These are phyloP conservation scores for Pherbina coryleti DNA, from an alignment of 2,888 invertebrate species.

Conservation along the genomic window DNA sequence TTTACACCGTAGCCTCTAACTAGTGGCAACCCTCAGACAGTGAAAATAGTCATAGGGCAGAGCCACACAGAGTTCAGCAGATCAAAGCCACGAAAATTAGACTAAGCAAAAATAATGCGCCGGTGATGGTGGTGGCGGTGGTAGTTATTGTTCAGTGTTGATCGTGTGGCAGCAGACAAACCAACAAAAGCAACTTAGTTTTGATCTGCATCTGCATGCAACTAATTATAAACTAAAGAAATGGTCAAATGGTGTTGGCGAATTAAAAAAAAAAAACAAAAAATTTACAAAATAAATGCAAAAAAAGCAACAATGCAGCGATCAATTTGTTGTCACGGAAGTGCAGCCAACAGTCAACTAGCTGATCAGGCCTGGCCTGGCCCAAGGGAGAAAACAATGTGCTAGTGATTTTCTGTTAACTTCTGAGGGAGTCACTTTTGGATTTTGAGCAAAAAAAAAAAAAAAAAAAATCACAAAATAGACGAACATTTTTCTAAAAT, in stretches of 20 bases:
- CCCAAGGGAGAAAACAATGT: not conserved
- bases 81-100: constrained; percentile 6
- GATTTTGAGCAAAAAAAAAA: not conserved
- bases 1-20: not conserved
- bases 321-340: constrained; percentile 42
- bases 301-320: not conserved
- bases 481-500: not conserved
- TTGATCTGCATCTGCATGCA: constrained; percentile 17
- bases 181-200: not conserved
- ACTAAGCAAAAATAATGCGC: not conserved
- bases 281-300: not conserved
- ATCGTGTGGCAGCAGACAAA: constrained; percentile 9
- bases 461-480: not conserved
- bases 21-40: not conserved
- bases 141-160: not conserved
- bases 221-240: constrained; percentile 36
- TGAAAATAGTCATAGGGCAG: not conserved
- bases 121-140: not conserved
- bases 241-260: constrained; percentile 25
- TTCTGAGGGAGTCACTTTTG: constrained; percentile 25
- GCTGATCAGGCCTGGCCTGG: constrained; percentile 39
- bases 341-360: constrained; percentile 39
- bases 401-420: constrained; percentile 11
- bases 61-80: constrained; percentile 1
- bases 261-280: not conserved